Percentiles rank a stretch among this genome's conserved stretches.
Evolutionary conservation across 2,113 vertebrate species (phyloP).

Genomic region (Lipophrys pholis): DNA sequence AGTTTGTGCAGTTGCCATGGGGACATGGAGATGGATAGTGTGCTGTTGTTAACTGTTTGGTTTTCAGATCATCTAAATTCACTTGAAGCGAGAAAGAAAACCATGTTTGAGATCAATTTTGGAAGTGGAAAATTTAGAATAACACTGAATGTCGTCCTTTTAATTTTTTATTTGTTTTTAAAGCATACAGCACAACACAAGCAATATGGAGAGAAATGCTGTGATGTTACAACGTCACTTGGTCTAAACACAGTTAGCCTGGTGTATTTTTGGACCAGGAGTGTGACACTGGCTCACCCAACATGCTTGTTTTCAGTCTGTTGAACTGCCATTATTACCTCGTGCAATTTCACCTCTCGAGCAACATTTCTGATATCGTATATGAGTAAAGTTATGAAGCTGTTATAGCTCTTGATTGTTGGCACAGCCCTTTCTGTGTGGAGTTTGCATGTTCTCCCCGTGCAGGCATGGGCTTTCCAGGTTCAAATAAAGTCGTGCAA

Average conservation of each 20-base stretch:
- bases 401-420: too few relatives aligned
- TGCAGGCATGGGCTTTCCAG: too few relatives aligned
- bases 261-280: neutral
- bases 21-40: neutral
- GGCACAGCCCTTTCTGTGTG: too few relatives aligned
- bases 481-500: too few relatives aligned
- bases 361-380: too few relatives aligned
- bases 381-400: too few relatives aligned
- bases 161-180: neutral
- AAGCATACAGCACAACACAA: neutral
- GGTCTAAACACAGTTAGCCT: neutral
- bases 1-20: neutral
- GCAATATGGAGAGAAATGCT: neutral
- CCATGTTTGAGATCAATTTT: neutral
- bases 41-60: neutral
- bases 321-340: too few relatives aligned
- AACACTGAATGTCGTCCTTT: neutral
- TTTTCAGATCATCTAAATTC: neutral
- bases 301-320: too few relatives aligned
- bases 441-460: too few relatives aligned
- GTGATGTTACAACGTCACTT: neutral
- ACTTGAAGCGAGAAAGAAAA: neutral
- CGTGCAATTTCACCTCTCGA: too few relatives aligned
- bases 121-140: neutral
- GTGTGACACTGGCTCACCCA: too few relatives aligned